Evolutionary conservation across 2,888 invertebrate genomes (phyloP).

Genomic region (Tolmerus cingulatus): DNA sequence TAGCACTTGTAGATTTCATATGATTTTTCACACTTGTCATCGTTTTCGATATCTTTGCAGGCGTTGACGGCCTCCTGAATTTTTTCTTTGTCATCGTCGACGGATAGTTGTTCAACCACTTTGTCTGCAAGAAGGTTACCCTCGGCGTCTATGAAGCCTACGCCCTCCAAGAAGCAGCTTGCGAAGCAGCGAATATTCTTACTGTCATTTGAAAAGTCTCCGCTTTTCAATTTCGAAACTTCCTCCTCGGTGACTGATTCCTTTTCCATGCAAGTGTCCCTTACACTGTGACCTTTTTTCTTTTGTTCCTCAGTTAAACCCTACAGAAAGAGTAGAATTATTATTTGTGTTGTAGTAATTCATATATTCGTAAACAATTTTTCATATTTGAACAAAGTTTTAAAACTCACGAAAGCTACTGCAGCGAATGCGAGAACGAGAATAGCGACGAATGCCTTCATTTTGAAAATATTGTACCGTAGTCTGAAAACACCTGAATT

Average conservation of each 20-base stretch:
- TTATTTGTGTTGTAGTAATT: not conserved
- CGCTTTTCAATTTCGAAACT: constrained; percentile 52
- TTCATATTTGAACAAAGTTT: not conserved
- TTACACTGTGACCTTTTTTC: constrained; percentile 51
- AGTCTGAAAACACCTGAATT: not conserved
- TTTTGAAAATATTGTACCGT: not conserved
- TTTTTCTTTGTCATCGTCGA: constrained; percentile 17
- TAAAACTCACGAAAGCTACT: constrained; percentile 29
- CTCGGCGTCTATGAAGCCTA: constrained; percentile 53
- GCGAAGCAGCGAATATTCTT: constrained; percentile 56
- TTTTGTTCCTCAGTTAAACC: constrained; percentile 55
- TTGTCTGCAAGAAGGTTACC: constrained; percentile 53
- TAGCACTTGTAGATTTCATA: constrained; percentile 27
- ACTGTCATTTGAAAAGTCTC: constrained; percentile 52
- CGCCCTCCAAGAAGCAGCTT: constrained; percentile 58
- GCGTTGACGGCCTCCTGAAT: constrained; percentile 35
- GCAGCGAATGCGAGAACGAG: constrained; percentile 14
- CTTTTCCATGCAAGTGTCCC: constrained; percentile 52
- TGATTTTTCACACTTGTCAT: constrained; percentile 29
- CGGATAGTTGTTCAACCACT: constrained; percentile 43
- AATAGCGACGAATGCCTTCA: constrained; percentile 43
- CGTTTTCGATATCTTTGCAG: constrained; percentile 42
- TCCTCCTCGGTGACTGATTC: constrained; percentile 54
- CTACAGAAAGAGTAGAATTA: constrained; percentile 9
- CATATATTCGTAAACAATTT: not conserved